Evolutionary conservation across 1,140 invertebrate genomes (phyloP), one percentile per base, ranked within the genome.

Genomic region (Pseudomyrmex gracilis): DNA sequence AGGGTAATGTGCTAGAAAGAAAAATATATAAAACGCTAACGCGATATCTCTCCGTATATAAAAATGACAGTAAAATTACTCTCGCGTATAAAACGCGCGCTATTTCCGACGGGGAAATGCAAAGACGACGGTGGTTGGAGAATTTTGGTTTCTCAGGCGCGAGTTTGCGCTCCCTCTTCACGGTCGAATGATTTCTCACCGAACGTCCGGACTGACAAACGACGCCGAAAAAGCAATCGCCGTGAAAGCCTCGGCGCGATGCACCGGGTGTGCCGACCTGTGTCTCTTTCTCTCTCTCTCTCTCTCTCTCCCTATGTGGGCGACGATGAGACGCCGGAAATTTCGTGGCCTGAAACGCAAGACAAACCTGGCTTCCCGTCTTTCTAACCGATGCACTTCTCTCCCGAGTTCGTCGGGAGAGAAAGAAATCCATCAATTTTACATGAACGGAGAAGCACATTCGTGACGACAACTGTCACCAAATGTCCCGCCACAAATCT

Each of bases 151-250:
- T 49, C 66, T 70, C 22, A 53, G 22, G 47, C 34, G 73, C 13
- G 66, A 55, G 66, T 47, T 71, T 34, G 34, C n/a, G 34, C 13
- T 71, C 22, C 15, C 45, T 5, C 63, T 60, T 47, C 71, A 77
- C 64, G 83, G 61, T 76, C 83, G 73, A 85, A 85, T 85, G 87
- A 90, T 91, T 90, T 88, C 89, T 90, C 86, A 71, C 83, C 63
- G 73, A 74, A 70, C 76, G 51, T 78, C 76, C 53, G 20, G 76
- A 20, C 66, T 80, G 76, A 80, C 76, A 80, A 80, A 80, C 76
- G 88, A 88, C 85, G 86, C 84, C 77, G 83, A 86, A 85, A 86
- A 90, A 91, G 89, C 89, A 91, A 91, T 91, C 90, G 88, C 90
- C 90, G 87, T 91, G 89, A 91, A 90, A 91, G 90, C 89, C 57